Evolutionary conservation across 2,797 vertebrate species (phyloP).

Genomic region (Xiphophorus birchmanni): DNA sequence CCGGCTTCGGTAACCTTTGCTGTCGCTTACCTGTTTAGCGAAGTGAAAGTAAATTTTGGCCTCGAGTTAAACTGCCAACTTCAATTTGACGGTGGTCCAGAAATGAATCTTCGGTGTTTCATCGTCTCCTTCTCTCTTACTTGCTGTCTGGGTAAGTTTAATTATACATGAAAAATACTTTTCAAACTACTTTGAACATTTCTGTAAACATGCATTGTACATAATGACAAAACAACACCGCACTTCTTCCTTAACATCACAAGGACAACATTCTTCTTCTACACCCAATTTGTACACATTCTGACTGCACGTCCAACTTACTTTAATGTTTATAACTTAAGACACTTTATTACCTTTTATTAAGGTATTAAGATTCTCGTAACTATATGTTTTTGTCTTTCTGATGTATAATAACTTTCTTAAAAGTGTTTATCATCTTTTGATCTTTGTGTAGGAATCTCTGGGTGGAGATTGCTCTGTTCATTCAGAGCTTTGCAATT

Average conservation of each 20-base stretch:
- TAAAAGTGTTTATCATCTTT: neutral
- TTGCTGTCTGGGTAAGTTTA: neutral
- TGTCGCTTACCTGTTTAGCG: neutral
- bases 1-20: too few species aligned
- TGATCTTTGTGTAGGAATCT: neutral
- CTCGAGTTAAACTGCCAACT: too few species aligned
- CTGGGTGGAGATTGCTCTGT: neutral
- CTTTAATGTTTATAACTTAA: neutral
- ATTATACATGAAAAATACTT: neutral
- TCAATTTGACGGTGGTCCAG: too few species aligned
- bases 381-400: neutral
- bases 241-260: too few species aligned
- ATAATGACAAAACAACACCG: neutral
- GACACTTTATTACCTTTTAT: neutral
- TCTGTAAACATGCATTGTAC: neutral
- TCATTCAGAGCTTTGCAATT: neutral
- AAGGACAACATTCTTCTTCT: neutral
- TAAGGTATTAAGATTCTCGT: neutral
- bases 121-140: accelerated
- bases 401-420: neutral
- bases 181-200: neutral
- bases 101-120: neutral
- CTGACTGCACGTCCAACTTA: neutral
- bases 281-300: neutral
- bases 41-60: neutral